phyloP scores from a whole-genome alignment of 2,797 vertebrate genomes.

The Labeo calbasu region DNA sequence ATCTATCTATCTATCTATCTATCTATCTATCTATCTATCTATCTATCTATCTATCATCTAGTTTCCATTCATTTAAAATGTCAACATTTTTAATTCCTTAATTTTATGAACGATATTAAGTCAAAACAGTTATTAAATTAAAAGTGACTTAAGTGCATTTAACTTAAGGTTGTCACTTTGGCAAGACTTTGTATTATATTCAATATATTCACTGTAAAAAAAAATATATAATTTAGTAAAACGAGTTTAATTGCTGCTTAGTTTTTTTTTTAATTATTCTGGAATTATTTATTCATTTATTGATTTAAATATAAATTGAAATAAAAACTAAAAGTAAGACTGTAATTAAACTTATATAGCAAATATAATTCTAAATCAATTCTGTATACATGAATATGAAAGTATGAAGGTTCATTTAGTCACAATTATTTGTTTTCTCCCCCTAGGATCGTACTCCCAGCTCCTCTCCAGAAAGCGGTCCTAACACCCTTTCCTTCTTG shows the following conservation, averaged over 20 bases:
- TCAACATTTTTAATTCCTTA: too few species aligned
- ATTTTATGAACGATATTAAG: neutral
- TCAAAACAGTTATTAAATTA: neutral
- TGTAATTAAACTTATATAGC: neutral
- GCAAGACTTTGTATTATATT: neutral
- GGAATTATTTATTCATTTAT: neutral
- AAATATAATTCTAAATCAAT: neutral
- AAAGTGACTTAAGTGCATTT: neutral
- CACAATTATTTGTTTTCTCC: constrained; percentile 4
- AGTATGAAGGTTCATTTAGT: neutral
- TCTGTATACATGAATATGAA: neutral
- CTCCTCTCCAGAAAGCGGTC: constrained; percentile 80
- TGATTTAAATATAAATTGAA: neutral
- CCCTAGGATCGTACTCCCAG: constrained; percentile 82
- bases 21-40: constrained; percentile 3
- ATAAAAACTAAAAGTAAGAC: neutral
- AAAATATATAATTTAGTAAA: neutral
- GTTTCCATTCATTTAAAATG: neutral
- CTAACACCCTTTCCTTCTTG: constrained; percentile 80
- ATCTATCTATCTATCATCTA: neutral
- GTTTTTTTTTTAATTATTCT: neutral
- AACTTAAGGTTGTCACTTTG: neutral
- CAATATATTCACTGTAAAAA: neutral
- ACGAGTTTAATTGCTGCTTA: neutral
- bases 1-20: constrained; percentile 5